Percentiles rank a stretch among this genome's conserved stretches.
Evolutionary conservation across 1,140 invertebrate species (phyloP).

Genomic region (Formica exsecta): DNA sequence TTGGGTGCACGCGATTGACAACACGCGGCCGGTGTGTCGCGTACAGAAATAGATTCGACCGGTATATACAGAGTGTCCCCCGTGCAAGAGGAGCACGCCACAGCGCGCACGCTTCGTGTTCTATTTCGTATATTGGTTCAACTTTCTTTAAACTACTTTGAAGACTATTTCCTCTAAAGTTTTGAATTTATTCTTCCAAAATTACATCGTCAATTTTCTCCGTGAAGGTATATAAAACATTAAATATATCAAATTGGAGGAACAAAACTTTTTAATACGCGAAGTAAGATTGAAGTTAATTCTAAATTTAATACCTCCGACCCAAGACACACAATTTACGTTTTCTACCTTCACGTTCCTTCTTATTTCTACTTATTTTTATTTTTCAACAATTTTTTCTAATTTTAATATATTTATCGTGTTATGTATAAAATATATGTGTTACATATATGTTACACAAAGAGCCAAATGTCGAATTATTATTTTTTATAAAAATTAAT

Average conservation of each 20-base stretch:
- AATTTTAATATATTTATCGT: background rate
- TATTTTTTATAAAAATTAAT: background rate
- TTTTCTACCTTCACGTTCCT: background rate
- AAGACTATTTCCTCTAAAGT: constrained; percentile 4
- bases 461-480: too few relatives aligned
- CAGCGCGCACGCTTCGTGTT: background rate
- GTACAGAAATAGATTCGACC: constrained; percentile 56
- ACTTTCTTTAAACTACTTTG: constrained; percentile 15
- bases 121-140: background rate
- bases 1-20: constrained; percentile 51
- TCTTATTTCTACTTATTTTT: background rate
- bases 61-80: constrained; percentile 43
- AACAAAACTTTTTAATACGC: background rate
- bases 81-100: constrained; percentile 2
- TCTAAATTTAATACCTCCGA: background rate
- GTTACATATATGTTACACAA: too few relatives aligned
- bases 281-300: background rate
- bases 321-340: background rate
- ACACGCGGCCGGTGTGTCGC: constrained; percentile 5
- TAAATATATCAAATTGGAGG: background rate
- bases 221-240: constrained; percentile 2
- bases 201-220: constrained; percentile 4
- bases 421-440: too few relatives aligned
- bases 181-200: constrained; percentile 9
- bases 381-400: background rate